phyloP scores from a whole-genome alignment of 2,113 vertebrate species.

The Odocoileus virginianus region DNA sequence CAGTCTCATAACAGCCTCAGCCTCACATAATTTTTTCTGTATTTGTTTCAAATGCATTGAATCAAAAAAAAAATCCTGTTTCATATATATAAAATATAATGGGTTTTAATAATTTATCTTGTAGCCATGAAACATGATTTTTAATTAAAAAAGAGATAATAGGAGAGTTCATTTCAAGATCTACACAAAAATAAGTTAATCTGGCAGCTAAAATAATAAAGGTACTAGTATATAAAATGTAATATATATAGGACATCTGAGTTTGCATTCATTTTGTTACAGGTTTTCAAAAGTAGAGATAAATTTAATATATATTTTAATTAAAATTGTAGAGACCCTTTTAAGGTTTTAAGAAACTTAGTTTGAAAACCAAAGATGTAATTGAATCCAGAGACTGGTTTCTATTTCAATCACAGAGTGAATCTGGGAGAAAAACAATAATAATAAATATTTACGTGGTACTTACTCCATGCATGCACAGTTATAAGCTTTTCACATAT shows the following conservation, averaged over 20 bases:
- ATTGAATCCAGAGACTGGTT: neutral
- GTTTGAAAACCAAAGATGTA: neutral
- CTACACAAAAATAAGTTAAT: neutral
- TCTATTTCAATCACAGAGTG: neutral
- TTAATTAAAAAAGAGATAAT: neutral
- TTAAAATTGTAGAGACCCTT: neutral
- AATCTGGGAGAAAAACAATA: neutral
- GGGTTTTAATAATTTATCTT: neutral
- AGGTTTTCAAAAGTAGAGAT: neutral
- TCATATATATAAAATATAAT: neutral
- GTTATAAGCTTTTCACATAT: neutral
- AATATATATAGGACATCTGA: neutral
- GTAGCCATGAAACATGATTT: neutral
- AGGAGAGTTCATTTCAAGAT: neutral
- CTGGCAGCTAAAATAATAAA: neutral
- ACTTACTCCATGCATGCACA: neutral
- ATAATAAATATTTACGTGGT: neutral
- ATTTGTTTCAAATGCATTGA: neutral
- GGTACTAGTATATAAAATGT: neutral
- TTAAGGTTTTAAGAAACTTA: neutral
- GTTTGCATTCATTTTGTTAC: neutral
- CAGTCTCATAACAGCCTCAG: neutral
- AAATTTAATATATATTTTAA: neutral
- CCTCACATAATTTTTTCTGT: neutral
- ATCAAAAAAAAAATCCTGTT: neutral